Evolutionary conservation across 2,888 invertebrate genomes (phyloP).

Genomic region (Agonopterix heracliana): DNA sequence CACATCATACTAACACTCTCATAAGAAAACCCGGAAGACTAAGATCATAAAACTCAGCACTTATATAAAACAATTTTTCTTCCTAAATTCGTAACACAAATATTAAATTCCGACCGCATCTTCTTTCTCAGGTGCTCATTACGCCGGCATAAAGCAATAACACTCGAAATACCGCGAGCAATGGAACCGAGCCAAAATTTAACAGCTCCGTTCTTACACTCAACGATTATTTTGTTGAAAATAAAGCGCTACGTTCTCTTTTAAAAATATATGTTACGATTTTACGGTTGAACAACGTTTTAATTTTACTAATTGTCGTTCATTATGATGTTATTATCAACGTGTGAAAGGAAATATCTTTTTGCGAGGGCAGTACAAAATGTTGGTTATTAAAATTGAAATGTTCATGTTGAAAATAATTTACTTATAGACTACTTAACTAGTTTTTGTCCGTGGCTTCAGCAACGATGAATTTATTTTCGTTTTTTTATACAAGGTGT

Average conservation of each 20-base stretch:
- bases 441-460: no score
- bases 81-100: constrained; percentile 2
- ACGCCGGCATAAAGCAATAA: constrained; percentile 19
- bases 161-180: constrained; percentile 12
- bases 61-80: background rate
- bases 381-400: no score
- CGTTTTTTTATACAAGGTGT: no score
- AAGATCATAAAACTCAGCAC: background rate
- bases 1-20: no score
- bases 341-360: no score
- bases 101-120: constrained; percentile 13
- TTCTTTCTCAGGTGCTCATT: constrained; percentile 17
- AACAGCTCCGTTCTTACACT: constrained; percentile 21
- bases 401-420: no score
- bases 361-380: no score
- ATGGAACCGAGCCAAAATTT: constrained; percentile 42
- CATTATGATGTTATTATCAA: background rate
- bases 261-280: background rate
- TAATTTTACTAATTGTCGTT: background rate
- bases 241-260: constrained; percentile 1
- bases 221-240: constrained; percentile 1
- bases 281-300: background rate
- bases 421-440: no score
- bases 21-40: no score
- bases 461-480: no score